These are phyloP conservation scores for Takifugu flavidus DNA, from an alignment of 2,113 vertebrate species.

Conservation along the genomic window DNA sequence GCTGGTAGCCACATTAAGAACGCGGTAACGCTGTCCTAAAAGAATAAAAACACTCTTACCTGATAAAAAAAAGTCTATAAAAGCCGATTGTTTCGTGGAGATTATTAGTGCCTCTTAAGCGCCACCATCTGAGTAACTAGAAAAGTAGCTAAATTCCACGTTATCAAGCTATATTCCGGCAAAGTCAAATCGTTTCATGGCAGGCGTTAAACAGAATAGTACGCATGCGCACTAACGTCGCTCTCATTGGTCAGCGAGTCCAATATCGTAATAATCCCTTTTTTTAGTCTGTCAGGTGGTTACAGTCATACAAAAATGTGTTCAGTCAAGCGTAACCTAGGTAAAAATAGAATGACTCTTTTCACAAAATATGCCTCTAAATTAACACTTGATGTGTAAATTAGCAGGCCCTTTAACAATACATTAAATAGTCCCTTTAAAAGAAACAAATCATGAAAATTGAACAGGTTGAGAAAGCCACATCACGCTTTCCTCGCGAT, in stretches of 20 bases:
- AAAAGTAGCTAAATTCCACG: background rate
- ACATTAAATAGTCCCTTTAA: background rate
- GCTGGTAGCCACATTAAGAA: slow-evolving; percentile 6
- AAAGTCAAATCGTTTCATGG: slow-evolving; percentile 32
- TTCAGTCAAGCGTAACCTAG: too few species aligned
- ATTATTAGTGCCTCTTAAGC: background rate
- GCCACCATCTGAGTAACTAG: slow-evolving; percentile 2
- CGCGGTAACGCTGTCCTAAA: background rate
- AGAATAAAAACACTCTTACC: slow-evolving; percentile 39
- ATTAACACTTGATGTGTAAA: too few species aligned
- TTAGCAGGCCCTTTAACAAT: too few species aligned
- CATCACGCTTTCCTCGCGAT: slow-evolving; percentile 60
- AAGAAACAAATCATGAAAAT: background rate
- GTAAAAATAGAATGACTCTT: too few species aligned
- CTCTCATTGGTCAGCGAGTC: slow-evolving; percentile 20
- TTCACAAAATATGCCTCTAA: too few species aligned
- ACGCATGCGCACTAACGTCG: slow-evolving; percentile 22
- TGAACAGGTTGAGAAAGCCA: background rate
- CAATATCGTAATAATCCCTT: background rate
- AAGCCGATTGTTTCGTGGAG: background rate
- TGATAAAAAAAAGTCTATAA: background rate
- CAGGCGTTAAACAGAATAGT: background rate
- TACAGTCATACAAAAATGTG: too few species aligned
- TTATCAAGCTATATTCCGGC: slow-evolving; percentile 18
- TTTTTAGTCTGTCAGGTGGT: background rate